Conservation (phyloP, 1,140 invertebrate genomes). For the Sesamia nonagrioides region DNA sequence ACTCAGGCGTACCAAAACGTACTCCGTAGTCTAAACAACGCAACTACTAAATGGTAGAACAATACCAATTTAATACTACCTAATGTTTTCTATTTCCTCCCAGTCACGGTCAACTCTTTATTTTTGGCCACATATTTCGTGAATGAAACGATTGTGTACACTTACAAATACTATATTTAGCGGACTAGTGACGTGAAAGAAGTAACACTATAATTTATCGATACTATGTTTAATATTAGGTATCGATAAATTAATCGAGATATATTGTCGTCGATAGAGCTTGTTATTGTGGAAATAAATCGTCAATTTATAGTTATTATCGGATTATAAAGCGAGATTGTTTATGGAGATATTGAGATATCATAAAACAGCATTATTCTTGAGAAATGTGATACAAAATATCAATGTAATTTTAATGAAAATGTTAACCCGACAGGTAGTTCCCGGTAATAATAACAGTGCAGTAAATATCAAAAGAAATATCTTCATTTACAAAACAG, state of each 20-base stretch:
- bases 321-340: constrained; percentile 16
- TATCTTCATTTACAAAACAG: neutral
- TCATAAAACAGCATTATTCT: neutral
- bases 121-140: constrained; percentile 48
- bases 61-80: constrained; percentile 37
- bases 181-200: constrained; percentile 51
- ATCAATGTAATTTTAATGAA: neutral
- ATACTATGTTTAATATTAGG: neutral
- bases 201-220: constrained; percentile 13
- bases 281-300: constrained; percentile 26
- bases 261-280: constrained; percentile 10
- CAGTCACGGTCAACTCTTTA: constrained; percentile 56
- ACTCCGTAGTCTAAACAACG: constrained; percentile 6
- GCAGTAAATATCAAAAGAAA: neutral
- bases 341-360: constrained; percentile 15
- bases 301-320: constrained; percentile 30
- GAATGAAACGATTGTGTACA: constrained; percentile 57
- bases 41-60: constrained; percentile 18
- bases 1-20: constrained; percentile 2
- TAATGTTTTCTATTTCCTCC: constrained; percentile 37
- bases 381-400: neutral
- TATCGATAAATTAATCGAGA: constrained; percentile 25
- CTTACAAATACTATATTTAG: constrained; percentile 61
- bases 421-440: too few species aligned
- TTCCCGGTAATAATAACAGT: neutral